Evolutionary conservation across 2,797 vertebrate genomes (phyloP), one percentile per base, ranked within the genome.

Genomic region (Tokudaia muenninki): DNA sequence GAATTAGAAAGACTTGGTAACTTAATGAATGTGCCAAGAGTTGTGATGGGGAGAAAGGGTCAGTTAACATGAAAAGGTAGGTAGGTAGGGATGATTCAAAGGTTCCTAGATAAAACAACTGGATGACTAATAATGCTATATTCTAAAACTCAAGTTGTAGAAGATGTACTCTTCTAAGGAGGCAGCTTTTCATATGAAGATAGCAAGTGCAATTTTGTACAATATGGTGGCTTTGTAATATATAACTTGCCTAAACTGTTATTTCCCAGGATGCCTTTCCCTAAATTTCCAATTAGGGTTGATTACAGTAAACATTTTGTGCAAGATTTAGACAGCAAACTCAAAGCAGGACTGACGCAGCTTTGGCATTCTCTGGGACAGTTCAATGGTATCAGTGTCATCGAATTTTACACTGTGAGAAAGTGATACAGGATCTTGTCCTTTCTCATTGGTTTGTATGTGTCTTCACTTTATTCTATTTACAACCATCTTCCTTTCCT

Each of bases 1-100:
- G 9, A n/a, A 91, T 80, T 92, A 75, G 21, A 88, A 96, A 94
- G 72, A 90, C 41, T 50, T 80, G 77, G 8, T 78, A n/a, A 80
- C 63, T 84, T 78, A 79, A 7, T 77, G 67, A 50, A 87, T 94
- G 34, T 41, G 37, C 52, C 84, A 70, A 29, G 61, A 80, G 21
- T 50, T 29, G n/a, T 26, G 63, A 29, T 22, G 9, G 19, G 11
- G 31, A 70, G 44, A 0, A 37, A 89, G 52, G 22, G 16, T 55
- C 81, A n/a, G 44, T 70, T 13, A 94, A 47, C 22, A 19, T 72
- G 65, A 92, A 84, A 84, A 93, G 9, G 31, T 63, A 67, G 31
- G 31, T 63, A 67, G 31, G 12, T 70, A 74, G 31, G 9, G 21
- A 61, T 80, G 75, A 93, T 26, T 57, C 61, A 50, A 57, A 79